Conservation (phyloP, 2,797 vertebrate species). For the Aselliscus stoliczkanus region DNA sequence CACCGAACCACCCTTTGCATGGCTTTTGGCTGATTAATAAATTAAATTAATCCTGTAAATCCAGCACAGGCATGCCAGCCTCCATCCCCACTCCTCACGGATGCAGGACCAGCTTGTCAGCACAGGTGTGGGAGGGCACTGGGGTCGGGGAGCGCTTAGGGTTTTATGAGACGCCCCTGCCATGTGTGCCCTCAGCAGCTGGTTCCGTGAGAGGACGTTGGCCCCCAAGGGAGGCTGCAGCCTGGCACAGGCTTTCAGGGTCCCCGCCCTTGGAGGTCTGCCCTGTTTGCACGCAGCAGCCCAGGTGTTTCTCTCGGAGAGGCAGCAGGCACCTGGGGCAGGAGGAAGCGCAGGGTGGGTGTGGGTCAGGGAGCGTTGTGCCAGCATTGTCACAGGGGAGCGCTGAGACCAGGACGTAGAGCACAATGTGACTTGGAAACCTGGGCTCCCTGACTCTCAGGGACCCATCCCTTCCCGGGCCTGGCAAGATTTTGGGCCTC, state of each 20-base stretch:
- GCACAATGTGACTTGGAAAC: fast-evolving
- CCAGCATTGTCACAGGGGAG: fast-evolving
- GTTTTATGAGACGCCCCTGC: background rate
- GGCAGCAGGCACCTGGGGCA: background rate
- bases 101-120: fast-evolving
- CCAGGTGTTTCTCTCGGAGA: fast-evolving
- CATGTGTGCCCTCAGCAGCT: background rate
- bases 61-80: fast-evolving
- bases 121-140: fast-evolving
- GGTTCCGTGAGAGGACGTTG: background rate
- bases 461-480: background rate
- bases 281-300: fast-evolving
- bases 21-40: background rate
- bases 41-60: background rate
- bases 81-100: background rate
- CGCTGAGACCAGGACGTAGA: too few species aligned
- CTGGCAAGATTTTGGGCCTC: background rate
- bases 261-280: background rate
- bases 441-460: background rate
- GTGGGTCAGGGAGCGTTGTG: background rate
- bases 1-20: fast-evolving
- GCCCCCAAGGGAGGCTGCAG: background rate
- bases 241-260: background rate
- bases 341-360: background rate
- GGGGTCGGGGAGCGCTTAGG: background rate